Evolutionary conservation across 2,797 vertebrate genomes (phyloP), one percentile per base, ranked within the genome.

Genomic region (Selene dorsalis): DNA sequence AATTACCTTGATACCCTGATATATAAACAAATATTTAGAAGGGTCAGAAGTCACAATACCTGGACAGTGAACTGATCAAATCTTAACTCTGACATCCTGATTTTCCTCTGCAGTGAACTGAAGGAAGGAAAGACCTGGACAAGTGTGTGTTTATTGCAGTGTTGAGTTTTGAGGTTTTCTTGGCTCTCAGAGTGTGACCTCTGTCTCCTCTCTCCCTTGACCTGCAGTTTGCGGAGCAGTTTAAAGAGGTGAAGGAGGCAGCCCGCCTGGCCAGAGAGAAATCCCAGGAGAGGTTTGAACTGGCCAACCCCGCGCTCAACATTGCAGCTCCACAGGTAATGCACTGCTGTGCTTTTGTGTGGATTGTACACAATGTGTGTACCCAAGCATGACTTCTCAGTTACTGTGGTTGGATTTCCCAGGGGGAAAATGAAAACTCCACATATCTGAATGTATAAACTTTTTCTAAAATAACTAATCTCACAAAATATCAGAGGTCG

Each of bases 201-300:
- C 6, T 56, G 32, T 63, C 18, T 79, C 45, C 22, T 26, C 57
- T 86, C 16, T 62, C 13, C 12, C 22, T 74, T 50, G 64, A 50
- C 67, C 80, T 86, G 43, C 78, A 99, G 98, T 99, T 99, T 92
- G 96, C 97, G 6, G 98, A 98, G 88, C 98, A 98, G 87, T 99
- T 99, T 91, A 97, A 97, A 87, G 97, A 99, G 57, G 96, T 99
- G 82, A 98, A 96, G 77, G 98, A 99, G 74, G 97, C 97, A 0
- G 96, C 97, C 0, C 96, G 97, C 22, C 75, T 99, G 88, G 97
- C 96, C 0, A 93, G 98, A 89, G 98, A 99, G 90, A 99, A 97
- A 81, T 98, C 96, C 64, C 98, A 99, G 92, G 98, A 99, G 90
- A 96, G 97, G 58, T 97, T 96, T 16, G 98, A 99, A 78, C 89